Base-by-base conservation (phyloP, 2,888 invertebrate genomes). In the Parnassius orleans region DNA sequence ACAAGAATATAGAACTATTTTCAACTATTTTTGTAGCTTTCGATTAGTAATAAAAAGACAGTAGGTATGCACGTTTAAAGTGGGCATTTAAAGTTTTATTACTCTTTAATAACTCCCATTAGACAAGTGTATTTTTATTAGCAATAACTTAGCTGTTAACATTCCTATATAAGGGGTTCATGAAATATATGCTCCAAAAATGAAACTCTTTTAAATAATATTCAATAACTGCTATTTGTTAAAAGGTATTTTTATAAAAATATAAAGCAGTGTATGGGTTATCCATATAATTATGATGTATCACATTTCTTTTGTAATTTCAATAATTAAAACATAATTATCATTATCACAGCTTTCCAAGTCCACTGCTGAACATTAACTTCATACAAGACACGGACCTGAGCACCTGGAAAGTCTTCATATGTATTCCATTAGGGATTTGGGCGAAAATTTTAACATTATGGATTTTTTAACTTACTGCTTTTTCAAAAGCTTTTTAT, bases 31-130 rank as follows among this genome's bases (percentile, higher is more conserved):
- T n/a, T 60, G 53, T 60, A 60, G 47, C 48, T 56, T 52, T 58
- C 33, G 52, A 52, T 58, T 33, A 33, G 33, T 33, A 33, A 33
- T 33, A 33, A 46, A 86, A 86, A 85, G 77, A 83, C 79, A 76
- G 77, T 83, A 51, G 55, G 43, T 46, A 71, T 81, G 85, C 84
- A 81, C 86, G 87, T 86, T 73, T 73, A 69, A 85, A 87, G 80
- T 85, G 86, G 82, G 79, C 81, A 77, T 79, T 69, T 70, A 33
- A 69, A 74, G 59, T 68, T 55, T 57, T 61, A 54, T 68, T 68
- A 68, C 63, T 57, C 53, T 61, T 66, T 19, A 57, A 68, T 74
- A 75, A 68, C 70, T 76, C 74, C 80, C 80, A 82, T 78, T 85
- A 84, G 83, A 73, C 81, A 78, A 77, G 71, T 66, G 60, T 72